Conservation (phyloP, 2,113 vertebrate genomes). For the Pristiophorus japonicus region DNA sequence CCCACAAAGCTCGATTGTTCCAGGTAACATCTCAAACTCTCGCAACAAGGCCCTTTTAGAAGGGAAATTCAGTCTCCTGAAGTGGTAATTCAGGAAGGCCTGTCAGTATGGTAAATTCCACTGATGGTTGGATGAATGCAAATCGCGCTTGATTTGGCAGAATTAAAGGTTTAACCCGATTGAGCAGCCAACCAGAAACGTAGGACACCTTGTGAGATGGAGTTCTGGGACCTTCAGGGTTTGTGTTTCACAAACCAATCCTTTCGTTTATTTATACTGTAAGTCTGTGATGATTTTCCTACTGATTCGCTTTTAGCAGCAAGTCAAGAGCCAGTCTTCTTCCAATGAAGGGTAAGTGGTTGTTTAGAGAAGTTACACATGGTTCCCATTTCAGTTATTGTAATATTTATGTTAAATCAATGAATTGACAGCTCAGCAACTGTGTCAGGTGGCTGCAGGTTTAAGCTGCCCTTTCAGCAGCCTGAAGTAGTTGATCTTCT, state of each 20-base stretch:
- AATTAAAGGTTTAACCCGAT: background rate
- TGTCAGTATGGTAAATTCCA: background rate
- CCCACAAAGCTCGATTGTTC: background rate
- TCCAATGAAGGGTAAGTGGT: background rate
- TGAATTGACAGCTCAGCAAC: background rate
- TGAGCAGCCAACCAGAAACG: background rate
- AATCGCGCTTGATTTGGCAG: background rate
- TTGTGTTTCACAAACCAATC: background rate
- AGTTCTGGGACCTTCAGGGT: background rate
- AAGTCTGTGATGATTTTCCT: background rate
- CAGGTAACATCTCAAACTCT: background rate
- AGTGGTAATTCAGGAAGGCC: background rate
- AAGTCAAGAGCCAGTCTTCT: background rate
- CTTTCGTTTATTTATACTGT: background rate
- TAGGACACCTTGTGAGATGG: background rate
- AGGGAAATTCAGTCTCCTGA: background rate
- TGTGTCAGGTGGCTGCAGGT: background rate
- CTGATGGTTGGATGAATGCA: constrained; percentile 5
- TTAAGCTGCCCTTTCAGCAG: background rate
- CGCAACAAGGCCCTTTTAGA: background rate
- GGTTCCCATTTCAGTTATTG: background rate
- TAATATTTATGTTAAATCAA: background rate
- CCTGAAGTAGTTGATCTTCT: background rate
- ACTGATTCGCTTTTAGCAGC: background rate
- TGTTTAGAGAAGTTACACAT: background rate